Percentiles rank a stretch among this genome's conserved stretches.
Conservation (phyloP, 2,888 invertebrate species). For the Lamellibrachia satsuma region DNA sequence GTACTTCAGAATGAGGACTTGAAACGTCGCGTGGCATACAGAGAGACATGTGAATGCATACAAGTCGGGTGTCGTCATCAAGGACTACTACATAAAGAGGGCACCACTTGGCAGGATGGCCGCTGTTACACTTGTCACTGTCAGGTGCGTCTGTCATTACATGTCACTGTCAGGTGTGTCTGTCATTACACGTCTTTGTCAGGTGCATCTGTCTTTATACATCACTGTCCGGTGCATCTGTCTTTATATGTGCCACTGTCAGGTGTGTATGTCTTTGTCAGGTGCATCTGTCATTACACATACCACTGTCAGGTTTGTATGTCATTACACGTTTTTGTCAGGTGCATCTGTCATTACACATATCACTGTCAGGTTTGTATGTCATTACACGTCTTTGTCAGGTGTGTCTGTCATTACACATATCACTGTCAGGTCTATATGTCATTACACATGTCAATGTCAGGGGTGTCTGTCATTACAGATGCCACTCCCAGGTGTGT, state of each 20-base stretch:
- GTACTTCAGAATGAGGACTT: constrained; percentile 50
- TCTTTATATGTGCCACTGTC: not conserved
- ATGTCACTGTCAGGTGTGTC: not conserved
- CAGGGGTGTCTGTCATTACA: too few species aligned
- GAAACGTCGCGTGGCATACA: constrained; percentile 44
- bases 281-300: not conserved
- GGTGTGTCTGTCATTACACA: too few species aligned
- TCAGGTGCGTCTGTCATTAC: constrained; percentile 40
- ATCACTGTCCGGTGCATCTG: not conserved
- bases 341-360: not conserved
- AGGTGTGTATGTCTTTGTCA: not conserved
- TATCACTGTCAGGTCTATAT: too few species aligned
- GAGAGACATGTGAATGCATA: constrained; percentile 53
- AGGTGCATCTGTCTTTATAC: not conserved
- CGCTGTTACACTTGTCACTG: constrained; percentile 54
- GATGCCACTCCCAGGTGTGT: too few species aligned
- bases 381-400: not conserved
- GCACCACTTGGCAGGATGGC: constrained; percentile 53
- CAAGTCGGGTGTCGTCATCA: constrained; percentile 50
- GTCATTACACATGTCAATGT: too few species aligned
- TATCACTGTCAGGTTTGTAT: not conserved
- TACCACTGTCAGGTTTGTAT: not conserved
- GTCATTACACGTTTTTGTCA: not conserved
- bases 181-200: too few species aligned
- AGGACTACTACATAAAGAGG: constrained; percentile 49